A percentile compares a stretch with the other conserved stretches of the same genome.
Conservation (phyloP, 2,113 vertebrate genomes). For the Oncorhynchus mykiss region DNA sequence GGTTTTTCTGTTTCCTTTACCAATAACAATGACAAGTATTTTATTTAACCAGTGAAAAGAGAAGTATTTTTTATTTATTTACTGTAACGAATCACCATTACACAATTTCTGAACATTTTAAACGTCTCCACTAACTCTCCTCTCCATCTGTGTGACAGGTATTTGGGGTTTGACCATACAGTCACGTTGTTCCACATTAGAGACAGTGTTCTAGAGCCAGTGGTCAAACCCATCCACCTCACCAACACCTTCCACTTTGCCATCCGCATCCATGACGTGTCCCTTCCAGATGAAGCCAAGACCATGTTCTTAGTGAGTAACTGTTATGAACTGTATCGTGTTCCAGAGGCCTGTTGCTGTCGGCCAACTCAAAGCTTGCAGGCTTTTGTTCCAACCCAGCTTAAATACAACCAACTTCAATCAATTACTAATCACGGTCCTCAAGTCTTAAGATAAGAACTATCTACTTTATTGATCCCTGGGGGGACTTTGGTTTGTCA, state of each 20-base stretch:
- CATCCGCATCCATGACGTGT: conserved; percentile 88
- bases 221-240: conserved; percentile 87
- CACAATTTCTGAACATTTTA: background rate
- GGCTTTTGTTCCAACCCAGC: too few species aligned
- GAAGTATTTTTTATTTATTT: too few species aligned
- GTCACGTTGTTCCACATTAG: conserved; percentile 95
- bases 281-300: conserved; percentile 90
- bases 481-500: too few species aligned
- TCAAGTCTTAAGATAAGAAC: too few species aligned
- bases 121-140: background rate
- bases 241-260: conserved; percentile 94
- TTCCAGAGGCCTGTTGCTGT: background rate
- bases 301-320: conserved; percentile 87
- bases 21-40: background rate
- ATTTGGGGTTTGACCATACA: conserved; percentile 94
- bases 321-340: background rate
- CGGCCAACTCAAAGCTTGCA: background rate
- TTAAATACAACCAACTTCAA: too few species aligned
- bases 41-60: background rate
- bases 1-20: conserved; percentile 49
- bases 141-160: conserved; percentile 51
- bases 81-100: background rate
- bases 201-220: conserved; percentile 89
- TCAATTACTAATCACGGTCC: too few species aligned
- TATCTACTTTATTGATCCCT: too few species aligned